Percentiles rank a stretch among this genome's conserved stretches.
These are phyloP conservation scores for Platynereis dumerilii DNA, from an alignment of 2,888 invertebrate species.

Conservation along the genomic window DNA sequence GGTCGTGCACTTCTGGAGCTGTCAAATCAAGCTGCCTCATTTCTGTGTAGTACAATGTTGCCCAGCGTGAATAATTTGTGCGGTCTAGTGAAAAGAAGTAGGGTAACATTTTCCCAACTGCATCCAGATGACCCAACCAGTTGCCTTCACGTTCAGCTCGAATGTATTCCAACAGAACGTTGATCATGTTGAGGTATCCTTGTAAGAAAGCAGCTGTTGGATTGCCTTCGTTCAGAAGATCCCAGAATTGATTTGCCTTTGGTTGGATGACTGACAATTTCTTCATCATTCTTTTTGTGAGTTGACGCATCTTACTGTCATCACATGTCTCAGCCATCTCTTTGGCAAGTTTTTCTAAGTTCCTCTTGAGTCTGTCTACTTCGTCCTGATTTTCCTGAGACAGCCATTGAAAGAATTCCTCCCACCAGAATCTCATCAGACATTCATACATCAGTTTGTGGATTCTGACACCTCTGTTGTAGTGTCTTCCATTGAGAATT, in stretches of 20 bases:
- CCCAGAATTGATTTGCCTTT: too few species aligned
- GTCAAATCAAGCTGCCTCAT: not conserved
- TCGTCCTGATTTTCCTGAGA: too few species aligned
- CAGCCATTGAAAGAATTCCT: not conserved
- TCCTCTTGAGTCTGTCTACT: too few species aligned
- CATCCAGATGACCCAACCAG: not conserved
- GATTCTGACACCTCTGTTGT: not conserved
- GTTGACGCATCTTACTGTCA: too few species aligned
- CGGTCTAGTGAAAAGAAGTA: not conserved
- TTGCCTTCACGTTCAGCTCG: not conserved
- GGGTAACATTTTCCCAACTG: not conserved
- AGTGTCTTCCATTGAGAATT: not conserved
- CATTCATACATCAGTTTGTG: not conserved
- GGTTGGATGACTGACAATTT: too few species aligned
- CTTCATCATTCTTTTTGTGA: too few species aligned
- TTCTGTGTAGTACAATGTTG: not conserved
- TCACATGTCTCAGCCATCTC: too few species aligned
- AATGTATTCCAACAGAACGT: too few species aligned
- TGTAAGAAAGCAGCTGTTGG: too few species aligned
- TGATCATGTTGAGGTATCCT: too few species aligned
- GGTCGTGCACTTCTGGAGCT: constrained; percentile 1
- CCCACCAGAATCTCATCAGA: not conserved
- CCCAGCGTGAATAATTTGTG: not conserved
- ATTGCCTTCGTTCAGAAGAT: too few species aligned
- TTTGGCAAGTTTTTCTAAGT: too few species aligned